Conservation (phyloP, 2,797 vertebrate genomes). For the Sarcophilus harrisii region DNA sequence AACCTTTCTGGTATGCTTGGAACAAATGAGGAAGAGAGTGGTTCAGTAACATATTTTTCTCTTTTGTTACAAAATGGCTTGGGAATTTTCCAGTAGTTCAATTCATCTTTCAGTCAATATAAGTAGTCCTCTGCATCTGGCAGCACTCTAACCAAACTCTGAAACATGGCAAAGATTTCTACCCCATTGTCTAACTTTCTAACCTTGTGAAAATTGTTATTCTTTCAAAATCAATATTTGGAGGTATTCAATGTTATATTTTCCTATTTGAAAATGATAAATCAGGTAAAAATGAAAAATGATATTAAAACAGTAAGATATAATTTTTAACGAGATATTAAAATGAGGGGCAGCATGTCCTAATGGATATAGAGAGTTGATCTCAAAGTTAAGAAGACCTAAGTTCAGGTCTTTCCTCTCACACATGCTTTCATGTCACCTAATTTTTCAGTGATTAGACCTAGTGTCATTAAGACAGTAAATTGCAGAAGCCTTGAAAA, state of each 20-base stretch:
- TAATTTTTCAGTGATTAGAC: background rate
- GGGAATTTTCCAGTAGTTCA: slow-evolving; percentile 56
- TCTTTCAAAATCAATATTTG: slow-evolving; percentile 64
- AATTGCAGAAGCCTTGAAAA: background rate
- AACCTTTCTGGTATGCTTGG: background rate
- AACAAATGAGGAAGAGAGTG: slow-evolving; percentile 47
- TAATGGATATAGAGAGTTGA: background rate
- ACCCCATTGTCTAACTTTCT: slow-evolving; percentile 52
- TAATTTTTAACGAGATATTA: slow-evolving; percentile 47
- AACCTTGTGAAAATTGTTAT: slow-evolving; percentile 50
- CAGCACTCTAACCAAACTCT: slow-evolving; percentile 53
- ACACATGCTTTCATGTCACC: background rate
- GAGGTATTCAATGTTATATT: slow-evolving; percentile 50
- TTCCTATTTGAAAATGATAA: slow-evolving; percentile 47
- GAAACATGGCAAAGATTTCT: slow-evolving; percentile 47
- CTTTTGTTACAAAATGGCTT: slow-evolving; percentile 60
- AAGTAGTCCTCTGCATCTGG: slow-evolving; percentile 43
- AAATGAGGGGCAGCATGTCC: slow-evolving; percentile 61
- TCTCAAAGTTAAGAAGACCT: background rate
- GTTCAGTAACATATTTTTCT: slow-evolving; percentile 47
- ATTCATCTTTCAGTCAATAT: slow-evolving; percentile 51
- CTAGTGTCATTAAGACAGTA: background rate
- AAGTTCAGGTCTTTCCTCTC: background rate
- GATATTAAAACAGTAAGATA: slow-evolving; percentile 8
- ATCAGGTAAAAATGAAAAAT: slow-evolving; percentile 45